A percentile compares a stretch with the other conserved stretches of the same genome.
Evolutionary conservation across 2,888 invertebrate genomes (phyloP).

Genomic region (Cephus sareptanus): DNA sequence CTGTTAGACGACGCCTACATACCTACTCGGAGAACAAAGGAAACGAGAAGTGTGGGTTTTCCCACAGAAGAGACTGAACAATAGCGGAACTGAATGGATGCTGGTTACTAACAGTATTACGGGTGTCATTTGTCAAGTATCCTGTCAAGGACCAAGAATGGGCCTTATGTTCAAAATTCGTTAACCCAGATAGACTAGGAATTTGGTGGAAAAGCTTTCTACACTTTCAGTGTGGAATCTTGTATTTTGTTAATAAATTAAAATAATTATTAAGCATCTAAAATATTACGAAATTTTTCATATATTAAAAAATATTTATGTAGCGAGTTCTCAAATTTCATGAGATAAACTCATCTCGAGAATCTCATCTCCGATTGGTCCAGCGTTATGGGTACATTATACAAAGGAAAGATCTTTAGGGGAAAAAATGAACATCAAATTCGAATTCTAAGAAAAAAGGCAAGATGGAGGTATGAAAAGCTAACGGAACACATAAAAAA

Average conservation of each 20-base stretch:
- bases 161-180: not conserved
- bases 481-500: slow-evolving; percentile 40
- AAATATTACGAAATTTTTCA: not conserved
- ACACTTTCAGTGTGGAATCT: not conserved
- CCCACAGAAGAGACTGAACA: not conserved
- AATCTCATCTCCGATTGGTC: not conserved
- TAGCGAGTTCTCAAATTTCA: not conserved
- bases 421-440: slow-evolving; percentile 3
- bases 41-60: not conserved
- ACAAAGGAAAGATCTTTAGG: not conserved
- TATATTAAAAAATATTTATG: not conserved
- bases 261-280: not conserved
- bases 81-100: slow-evolving; percentile 39
- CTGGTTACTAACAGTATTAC: slow-evolving; percentile 53
- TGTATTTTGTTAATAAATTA: not conserved
- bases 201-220: not conserved
- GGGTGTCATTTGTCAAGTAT: slow-evolving; percentile 51
- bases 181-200: not conserved
- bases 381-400: not conserved
- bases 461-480: slow-evolving; percentile 23
- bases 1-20: not conserved
- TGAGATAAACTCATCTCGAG: not conserved
- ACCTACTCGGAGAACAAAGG: not conserved
- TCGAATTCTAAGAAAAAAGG: slow-evolving; percentile 25
- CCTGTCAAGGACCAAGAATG: slow-evolving; percentile 26